phyloP scores from a whole-genome alignment of 2,888 invertebrate genomes.

The Agonopterix subpropinquella region DNA sequence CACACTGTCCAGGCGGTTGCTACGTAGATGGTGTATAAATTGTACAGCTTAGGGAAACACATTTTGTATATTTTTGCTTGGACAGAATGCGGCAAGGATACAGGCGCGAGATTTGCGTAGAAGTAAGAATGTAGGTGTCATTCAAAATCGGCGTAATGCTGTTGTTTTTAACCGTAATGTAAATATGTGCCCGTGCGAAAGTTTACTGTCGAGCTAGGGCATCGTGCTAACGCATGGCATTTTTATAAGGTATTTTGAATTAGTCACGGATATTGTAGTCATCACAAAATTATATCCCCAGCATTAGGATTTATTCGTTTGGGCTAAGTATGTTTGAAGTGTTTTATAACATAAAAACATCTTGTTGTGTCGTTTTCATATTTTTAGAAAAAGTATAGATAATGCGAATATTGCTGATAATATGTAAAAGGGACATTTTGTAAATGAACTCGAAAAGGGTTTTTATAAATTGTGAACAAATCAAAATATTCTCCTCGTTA shows the following conservation, averaged over 20 bases:
- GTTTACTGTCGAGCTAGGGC: conserved; percentile 1
- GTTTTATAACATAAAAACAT: conserved; percentile 54
- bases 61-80: conserved; percentile 71
- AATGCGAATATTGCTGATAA: conserved; percentile 52
- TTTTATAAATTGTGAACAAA: conserved; percentile 62
- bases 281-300: conserved; percentile 63
- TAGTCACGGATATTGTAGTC: conserved; percentile 62
- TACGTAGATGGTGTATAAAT: conserved; percentile 57
- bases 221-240: conserved; percentile 27
- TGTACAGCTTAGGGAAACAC: conserved; percentile 64
- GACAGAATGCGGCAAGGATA: conserved; percentile 47
- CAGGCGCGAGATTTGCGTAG: conserved; percentile 48
- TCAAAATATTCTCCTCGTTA: conserved; percentile 60
- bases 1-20: conserved; percentile 29
- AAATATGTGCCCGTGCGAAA: conserved; percentile 13
- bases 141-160: conserved; percentile 21
- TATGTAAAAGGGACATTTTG: conserved; percentile 47
- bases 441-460: conserved; percentile 45
- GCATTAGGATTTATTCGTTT: conserved; percentile 55
- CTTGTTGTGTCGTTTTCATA: conserved; percentile 72
- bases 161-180: conserved; percentile 9
- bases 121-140: conserved; percentile 35
- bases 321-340: conserved; percentile 56
- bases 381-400: conserved; percentile 60
- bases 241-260: conserved; percentile 51